Evolutionary conservation across 2,113 vertebrate genomes (phyloP).

Genomic region (Drymodes brunneopygia): DNA sequence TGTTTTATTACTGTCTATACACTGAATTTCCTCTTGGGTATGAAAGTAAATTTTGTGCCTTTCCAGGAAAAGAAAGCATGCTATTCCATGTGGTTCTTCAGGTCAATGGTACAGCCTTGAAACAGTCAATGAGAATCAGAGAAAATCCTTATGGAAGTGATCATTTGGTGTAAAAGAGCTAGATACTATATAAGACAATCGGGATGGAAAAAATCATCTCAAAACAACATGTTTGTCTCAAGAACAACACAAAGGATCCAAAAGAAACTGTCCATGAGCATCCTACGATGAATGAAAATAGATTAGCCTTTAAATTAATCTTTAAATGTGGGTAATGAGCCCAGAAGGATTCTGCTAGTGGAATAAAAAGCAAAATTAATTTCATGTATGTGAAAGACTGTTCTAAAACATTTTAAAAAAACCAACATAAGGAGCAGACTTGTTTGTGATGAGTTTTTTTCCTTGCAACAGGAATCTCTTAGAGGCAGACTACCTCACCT

Average conservation of each 20-base stretch:
- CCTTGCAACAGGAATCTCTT: background rate
- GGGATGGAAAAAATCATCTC: background rate
- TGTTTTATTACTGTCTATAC: background rate
- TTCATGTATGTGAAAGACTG: background rate
- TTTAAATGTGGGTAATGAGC: background rate
- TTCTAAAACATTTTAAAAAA: background rate
- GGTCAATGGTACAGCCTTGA: background rate
- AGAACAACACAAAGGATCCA: background rate
- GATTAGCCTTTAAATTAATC: background rate
- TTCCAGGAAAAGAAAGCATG: background rate
- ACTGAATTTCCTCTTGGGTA: background rate
- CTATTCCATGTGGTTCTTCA: background rate
- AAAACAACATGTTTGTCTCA: background rate
- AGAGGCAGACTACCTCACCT: background rate
- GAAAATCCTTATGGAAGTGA: background rate
- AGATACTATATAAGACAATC: background rate
- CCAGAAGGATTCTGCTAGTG: background rate
- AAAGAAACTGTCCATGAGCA: background rate
- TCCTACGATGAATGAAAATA: background rate
- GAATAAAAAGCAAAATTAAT: background rate
- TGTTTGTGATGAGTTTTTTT: fast-evolving
- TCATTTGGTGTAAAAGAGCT: background rate
- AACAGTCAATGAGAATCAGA: background rate
- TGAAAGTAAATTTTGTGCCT: background rate
- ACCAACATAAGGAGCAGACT: background rate